phyloP scores from a whole-genome alignment of 2,888 invertebrate species.

The Hypercompe scribonia region DNA sequence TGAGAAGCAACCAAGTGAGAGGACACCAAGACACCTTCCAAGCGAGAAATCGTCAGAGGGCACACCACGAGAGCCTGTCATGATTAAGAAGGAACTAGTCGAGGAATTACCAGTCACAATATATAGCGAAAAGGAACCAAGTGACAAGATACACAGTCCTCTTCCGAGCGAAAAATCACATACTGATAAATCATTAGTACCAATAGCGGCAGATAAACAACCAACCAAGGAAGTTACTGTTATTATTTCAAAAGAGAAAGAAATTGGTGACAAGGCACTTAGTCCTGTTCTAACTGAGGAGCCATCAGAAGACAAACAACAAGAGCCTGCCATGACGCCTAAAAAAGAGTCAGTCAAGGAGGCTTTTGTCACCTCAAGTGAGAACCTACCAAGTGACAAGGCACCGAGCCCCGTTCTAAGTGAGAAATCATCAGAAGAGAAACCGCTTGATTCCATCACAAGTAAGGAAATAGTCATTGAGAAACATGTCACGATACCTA shows the following conservation, averaged over 20 bases:
- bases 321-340: too few species aligned
- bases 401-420: constrained; percentile 14
- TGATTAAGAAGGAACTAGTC: constrained; percentile 10
- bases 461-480: constrained; percentile 14
- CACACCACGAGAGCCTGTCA: constrained; percentile 7
- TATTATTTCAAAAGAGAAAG: constrained; percentile 9
- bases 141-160: not conserved
- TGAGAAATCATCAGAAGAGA: too few species aligned
- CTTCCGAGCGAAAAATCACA: not conserved
- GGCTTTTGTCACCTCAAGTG: too few species aligned
- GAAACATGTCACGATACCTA: constrained; percentile 12
- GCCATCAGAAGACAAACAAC: not conserved
- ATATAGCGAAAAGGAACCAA: constrained; percentile 3
- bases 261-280: constrained; percentile 14
- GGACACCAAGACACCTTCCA: too few species aligned
- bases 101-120: constrained; percentile 15
- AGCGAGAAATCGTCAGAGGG: constrained; percentile 17
- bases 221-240: constrained; percentile 21
- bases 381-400: constrained; percentile 19
- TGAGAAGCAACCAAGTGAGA: not conserved
- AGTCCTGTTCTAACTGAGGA: constrained; percentile 11
- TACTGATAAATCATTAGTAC: constrained; percentile 12
- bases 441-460: too few species aligned
- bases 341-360: constrained; percentile 1
- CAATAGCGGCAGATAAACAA: constrained; percentile 1